phyloP scores from a whole-genome alignment of 1,140 invertebrate species.

The Listronotus oregonensis region DNA sequence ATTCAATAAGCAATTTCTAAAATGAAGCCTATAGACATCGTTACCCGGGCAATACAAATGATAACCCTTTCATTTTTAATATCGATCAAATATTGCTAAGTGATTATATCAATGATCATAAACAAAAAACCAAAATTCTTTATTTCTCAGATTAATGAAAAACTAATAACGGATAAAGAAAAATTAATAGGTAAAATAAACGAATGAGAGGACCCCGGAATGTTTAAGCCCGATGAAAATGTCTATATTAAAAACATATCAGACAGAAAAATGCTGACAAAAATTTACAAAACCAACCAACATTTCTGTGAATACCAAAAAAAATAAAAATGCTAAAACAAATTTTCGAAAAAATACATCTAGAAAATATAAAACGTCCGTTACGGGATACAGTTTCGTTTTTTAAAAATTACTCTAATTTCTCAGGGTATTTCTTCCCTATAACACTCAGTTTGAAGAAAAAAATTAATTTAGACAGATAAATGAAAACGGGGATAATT shows the following conservation, averaged over 20 bases:
- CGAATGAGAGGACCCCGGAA: neutral
- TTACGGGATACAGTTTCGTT: conserved; percentile 15
- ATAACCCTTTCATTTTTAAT: conserved; percentile 16
- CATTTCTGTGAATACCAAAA: neutral
- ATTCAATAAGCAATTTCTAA: conserved; percentile 24
- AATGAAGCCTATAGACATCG: conserved; percentile 17
- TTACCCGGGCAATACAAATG: neutral
- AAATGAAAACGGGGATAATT: conserved; percentile 3
- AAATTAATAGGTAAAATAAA: conserved; percentile 14
- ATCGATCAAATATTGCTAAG: conserved; percentile 18
- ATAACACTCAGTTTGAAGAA: neutral
- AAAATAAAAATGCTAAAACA: conserved; percentile 8
- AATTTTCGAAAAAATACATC: conserved; percentile 9
- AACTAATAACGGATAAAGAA: conserved; percentile 15
- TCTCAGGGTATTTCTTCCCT: conserved; percentile 9
- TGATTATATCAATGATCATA: conserved; percentile 22
- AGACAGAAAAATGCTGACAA: conserved; percentile 23
- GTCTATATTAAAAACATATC: conserved; percentile 17
- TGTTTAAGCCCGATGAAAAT: conserved; percentile 11
- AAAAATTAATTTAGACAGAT: neutral
- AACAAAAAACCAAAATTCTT: conserved; percentile 12
- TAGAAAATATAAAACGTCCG: conserved; percentile 17
- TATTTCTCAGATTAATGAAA: conserved; percentile 12
- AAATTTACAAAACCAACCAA: conserved; percentile 12
- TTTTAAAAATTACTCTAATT: conserved; percentile 5